Percentiles rank a stretch among this genome's conserved stretches.
These are phyloP conservation scores for Oreochromis aureus DNA, from an alignment of 2,113 vertebrate species.

Conservation along the genomic window DNA sequence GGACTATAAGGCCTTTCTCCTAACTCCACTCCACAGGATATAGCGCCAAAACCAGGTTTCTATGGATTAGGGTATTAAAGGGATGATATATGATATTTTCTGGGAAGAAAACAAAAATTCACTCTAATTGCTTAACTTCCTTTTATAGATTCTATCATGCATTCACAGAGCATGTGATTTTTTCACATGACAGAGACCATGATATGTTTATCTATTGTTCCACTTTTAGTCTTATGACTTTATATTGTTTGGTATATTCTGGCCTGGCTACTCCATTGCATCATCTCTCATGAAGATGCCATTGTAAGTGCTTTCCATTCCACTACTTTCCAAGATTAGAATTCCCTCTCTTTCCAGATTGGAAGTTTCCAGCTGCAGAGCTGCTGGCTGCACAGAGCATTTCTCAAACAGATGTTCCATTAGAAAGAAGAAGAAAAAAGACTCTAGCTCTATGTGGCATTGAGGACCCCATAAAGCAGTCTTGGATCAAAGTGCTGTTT, in stretches of 20 bases:
- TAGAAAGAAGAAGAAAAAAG: neutral
- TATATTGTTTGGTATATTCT: neutral
- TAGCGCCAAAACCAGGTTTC: neutral
- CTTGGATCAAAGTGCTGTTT: constrained; percentile 32
- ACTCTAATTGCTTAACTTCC: constrained; percentile 29
- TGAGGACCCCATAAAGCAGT: constrained; percentile 11
- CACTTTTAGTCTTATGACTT: neutral
- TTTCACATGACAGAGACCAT: neutral
- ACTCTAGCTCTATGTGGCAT: constrained; percentile 3
- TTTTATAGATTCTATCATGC: constrained; percentile 5
- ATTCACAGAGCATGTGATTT: neutral
- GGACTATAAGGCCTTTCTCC: neutral
- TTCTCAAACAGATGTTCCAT: constrained; percentile 55
- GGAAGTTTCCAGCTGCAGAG: constrained; percentile 53
- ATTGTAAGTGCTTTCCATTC: constrained; percentile 54
- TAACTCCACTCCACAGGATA: constrained; percentile 32
- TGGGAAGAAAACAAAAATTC: constrained; percentile 36
- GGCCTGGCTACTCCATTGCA: constrained; percentile 1
- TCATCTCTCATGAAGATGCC: constrained; percentile 35
- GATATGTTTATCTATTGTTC: neutral
- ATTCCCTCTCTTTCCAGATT: constrained; percentile 38
- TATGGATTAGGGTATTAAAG: constrained; percentile 40
- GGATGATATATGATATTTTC: constrained; percentile 19
- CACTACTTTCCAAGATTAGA: constrained; percentile 30
- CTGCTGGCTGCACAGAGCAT: constrained; percentile 1